phyloP scores from a whole-genome alignment of 1,140 invertebrate genomes.

The Maniola jurtina region DNA sequence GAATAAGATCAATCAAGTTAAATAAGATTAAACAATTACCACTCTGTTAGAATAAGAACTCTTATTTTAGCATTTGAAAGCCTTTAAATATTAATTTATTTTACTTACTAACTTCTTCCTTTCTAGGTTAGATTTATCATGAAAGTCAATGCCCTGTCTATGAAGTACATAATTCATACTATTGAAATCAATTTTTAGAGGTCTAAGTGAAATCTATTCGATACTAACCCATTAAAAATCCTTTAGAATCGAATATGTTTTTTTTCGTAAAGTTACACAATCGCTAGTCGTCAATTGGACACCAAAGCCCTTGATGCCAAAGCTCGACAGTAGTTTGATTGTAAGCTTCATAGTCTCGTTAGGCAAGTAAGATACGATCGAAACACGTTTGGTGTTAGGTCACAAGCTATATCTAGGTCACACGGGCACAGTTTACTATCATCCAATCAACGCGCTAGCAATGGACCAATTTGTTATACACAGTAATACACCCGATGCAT shows the following conservation, averaged over 20 bases:
- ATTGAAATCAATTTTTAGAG: too few species aligned
- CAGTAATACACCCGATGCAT: constrained; percentile 1
- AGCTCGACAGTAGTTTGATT: not conserved
- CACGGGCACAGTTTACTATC: constrained; percentile 19
- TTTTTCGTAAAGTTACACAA: too few species aligned
- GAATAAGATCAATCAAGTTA: too few species aligned
- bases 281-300: too few species aligned
- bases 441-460: constrained; percentile 24
- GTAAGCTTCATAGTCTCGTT: constrained; percentile 7
- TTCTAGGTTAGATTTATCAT: too few species aligned
- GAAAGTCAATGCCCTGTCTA: too few species aligned
- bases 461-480: constrained; percentile 22
- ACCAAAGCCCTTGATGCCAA: not conserved
- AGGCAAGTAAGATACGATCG: constrained; percentile 8
- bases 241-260: too few species aligned
- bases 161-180: too few species aligned
- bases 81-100: not conserved
- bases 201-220: too few species aligned
- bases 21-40: too few species aligned
- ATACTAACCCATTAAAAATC: too few species aligned
- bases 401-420: constrained; percentile 28
- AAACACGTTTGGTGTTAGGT: constrained; percentile 27
- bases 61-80: not conserved
- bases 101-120: not conserved
- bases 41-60: too few species aligned